Conservation (phyloP, 1,140 invertebrate species). For the Plectus sambesii region DNA sequence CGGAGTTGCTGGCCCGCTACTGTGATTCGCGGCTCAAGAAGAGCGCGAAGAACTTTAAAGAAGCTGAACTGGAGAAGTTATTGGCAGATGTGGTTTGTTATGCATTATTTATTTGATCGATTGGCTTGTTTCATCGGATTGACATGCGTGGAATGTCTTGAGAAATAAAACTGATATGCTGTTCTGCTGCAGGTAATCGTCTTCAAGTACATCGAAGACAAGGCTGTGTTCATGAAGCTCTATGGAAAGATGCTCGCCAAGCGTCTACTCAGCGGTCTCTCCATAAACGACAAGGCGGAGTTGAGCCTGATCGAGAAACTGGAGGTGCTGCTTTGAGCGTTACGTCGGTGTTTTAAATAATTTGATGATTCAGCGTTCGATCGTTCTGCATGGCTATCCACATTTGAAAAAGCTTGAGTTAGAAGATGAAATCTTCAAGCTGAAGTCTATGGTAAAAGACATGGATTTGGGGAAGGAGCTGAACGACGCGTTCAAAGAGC, state of each 20-base stretch:
- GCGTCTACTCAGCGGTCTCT: constrained; percentile 88
- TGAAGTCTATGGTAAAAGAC: constrained; percentile 93
- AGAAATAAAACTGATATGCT: too few relatives aligned
- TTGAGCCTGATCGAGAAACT: constrained; percentile 98
- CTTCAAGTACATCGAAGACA: constrained; percentile 99
- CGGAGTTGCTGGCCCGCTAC: constrained; percentile 90
- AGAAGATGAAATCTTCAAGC: constrained; percentile 95
- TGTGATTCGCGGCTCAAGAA: constrained; percentile 95
- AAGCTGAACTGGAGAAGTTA: constrained; percentile 92
- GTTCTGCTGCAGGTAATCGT: constrained; percentile 80
- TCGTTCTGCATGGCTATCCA: too few relatives aligned
- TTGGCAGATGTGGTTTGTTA: constrained; percentile 80
- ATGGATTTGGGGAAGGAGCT: constrained; percentile 92
- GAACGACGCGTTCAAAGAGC: constrained; percentile 31
- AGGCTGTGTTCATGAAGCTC: constrained; percentile 99
- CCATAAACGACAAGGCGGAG: constrained; percentile 95
- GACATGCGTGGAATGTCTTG: too few relatives aligned
- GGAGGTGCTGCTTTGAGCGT: too few relatives aligned
- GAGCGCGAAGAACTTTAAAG: constrained; percentile 86
- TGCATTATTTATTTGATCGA: constrained; percentile 13
- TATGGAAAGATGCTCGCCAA: constrained; percentile 99
- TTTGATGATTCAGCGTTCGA: too few relatives aligned
- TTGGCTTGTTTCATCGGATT: too few relatives aligned
- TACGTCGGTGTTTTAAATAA: too few relatives aligned
- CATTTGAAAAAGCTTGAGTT: too few relatives aligned